Percentiles rank a stretch among this genome's conserved stretches.
Conservation (phyloP, 2,888 invertebrate species). For the Eledone cirrhosa region DNA sequence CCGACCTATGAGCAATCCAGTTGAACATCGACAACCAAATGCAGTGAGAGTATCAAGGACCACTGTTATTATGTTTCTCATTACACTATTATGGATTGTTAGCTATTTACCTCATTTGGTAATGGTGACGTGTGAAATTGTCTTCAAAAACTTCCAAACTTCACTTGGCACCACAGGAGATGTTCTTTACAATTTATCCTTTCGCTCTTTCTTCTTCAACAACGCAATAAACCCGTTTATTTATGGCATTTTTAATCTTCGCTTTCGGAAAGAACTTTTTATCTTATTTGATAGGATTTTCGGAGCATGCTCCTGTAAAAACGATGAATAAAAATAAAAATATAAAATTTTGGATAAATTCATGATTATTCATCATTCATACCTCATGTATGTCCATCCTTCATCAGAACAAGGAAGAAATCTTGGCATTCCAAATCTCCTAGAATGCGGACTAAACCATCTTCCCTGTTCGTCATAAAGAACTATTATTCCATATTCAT, state of each 20-base stretch:
- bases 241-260: slow-evolving; percentile 26
- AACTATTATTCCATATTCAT: no score
- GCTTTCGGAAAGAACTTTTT: slow-evolving; percentile 21
- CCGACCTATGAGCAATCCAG: background rate
- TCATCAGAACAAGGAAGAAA: no score
- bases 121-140: slow-evolving; percentile 21
- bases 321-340: background rate
- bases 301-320: background rate
- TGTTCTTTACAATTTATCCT: slow-evolving; percentile 17
- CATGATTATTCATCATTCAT: no score
- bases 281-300: slow-evolving; percentile 9
- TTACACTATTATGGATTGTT: slow-evolving; percentile 24
- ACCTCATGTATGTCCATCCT: no score
- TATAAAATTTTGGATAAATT: no score
- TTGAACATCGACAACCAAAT: slow-evolving; percentile 3
- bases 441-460: no score
- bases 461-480: no score
- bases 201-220: slow-evolving; percentile 23
- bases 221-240: slow-evolving; percentile 23
- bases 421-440: no score
- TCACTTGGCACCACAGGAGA: slow-evolving; percentile 25
- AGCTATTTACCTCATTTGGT: slow-evolving; percentile 25
- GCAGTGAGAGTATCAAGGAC: slow-evolving; percentile 25
- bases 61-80: slow-evolving; percentile 27
- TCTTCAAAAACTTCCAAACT: slow-evolving; percentile 6